A percentile compares a stretch with the other conserved stretches of the same genome.
Evolutionary conservation across 2,888 invertebrate genomes (phyloP).

Genomic region (Pammene aurita): DNA sequence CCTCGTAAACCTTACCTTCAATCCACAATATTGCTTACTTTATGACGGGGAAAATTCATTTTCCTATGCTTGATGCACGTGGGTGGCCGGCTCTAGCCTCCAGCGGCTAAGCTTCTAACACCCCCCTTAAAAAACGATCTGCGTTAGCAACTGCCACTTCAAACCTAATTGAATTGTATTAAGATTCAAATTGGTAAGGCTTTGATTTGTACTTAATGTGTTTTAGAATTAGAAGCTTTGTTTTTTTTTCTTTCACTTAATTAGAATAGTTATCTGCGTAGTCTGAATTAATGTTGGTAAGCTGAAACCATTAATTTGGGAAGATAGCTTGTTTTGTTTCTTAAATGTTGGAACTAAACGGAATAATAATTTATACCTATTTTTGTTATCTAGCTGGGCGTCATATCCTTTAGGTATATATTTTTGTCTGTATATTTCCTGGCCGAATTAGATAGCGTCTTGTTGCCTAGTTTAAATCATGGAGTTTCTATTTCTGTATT

Average conservation of each 20-base stretch:
- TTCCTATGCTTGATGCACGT: neutral
- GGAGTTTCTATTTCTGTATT: too few relatives aligned
- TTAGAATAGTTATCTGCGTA: conserved; percentile 29
- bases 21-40: conserved; percentile 22
- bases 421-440: too few relatives aligned
- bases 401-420: neutral
- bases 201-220: neutral
- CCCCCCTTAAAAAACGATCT: neutral
- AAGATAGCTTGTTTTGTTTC: neutral
- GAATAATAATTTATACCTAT: too few relatives aligned
- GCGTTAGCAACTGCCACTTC: neutral
- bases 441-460: too few relatives aligned
- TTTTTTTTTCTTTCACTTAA: conserved; percentile 28
- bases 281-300: conserved; percentile 11
- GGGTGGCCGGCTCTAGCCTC: conserved; percentile 1
- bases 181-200: neutral
- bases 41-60: conserved; percentile 31
- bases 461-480: too few relatives aligned
- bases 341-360: neutral
- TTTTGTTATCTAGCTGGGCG: neutral
- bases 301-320: conserved; percentile 2
- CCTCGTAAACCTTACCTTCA: neutral
- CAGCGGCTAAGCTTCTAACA: neutral
- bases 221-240: conserved; percentile 1
- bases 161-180: neutral